Conservation (phyloP, 2,113 vertebrate genomes). For the Prunella fulvescens region DNA sequence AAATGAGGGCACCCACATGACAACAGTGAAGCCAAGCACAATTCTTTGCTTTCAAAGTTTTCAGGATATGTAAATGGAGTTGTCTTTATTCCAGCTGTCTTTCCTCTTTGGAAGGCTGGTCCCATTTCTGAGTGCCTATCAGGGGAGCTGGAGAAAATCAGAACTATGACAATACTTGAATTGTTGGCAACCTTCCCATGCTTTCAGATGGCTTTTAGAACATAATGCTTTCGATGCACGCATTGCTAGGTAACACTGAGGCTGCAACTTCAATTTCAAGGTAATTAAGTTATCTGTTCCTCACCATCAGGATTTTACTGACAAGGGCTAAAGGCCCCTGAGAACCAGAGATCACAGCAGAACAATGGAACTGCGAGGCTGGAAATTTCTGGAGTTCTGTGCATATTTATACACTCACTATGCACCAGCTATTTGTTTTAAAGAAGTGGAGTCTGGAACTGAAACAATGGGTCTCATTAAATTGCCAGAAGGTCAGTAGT, state of each 20-base stretch:
- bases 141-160: neutral
- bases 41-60: neutral
- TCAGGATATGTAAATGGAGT: neutral
- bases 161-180: neutral
- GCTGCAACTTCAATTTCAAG: slow-evolving; percentile 8
- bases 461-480: neutral
- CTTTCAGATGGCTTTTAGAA: slow-evolving; percentile 19
- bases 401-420: neutral
- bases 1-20: neutral
- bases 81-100: neutral
- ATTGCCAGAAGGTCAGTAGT: neutral
- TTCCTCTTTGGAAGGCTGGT: neutral
- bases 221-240: neutral
- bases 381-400: neutral
- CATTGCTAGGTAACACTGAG: slow-evolving; percentile 17
- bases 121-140: neutral
- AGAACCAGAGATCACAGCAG: neutral
- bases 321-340: neutral
- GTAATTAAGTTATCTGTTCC: slow-evolving; percentile 3
- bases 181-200: neutral
- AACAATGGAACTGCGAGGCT: neutral
- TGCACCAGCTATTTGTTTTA: neutral
- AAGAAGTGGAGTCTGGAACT: neutral
- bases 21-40: neutral
- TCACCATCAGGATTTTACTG: neutral